Base-by-base conservation (phyloP, 2,113 vertebrate species). In the Mormoops blainvillei region DNA sequence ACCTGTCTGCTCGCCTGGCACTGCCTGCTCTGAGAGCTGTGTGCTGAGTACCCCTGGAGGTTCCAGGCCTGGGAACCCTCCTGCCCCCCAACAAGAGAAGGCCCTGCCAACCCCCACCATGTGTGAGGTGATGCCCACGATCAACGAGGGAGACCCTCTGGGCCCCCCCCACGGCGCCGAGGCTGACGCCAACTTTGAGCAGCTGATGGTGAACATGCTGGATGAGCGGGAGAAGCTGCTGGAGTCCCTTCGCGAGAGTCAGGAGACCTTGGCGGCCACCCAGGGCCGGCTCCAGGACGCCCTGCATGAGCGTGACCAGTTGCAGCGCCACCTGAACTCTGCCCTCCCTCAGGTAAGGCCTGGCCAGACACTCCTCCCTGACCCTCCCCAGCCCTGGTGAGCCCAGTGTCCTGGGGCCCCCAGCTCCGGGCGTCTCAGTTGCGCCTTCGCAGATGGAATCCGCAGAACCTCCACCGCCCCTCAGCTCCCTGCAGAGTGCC, bases 71-170 rank as follows among this genome's bases (percentile, higher is more conserved):
- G 94, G 81, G 87, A 96, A 52, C 33, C 78, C n/a, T 88, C 52
- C 85, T 13, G 33, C 24, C 70, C 95, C 50, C 95, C 45, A 94
- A 94, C 73, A 0, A 94, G 89, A 92, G 92, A 93, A 97, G 88
- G 77, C 61, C 91, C 94, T 61, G 61, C 48, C 92, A 43, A 48
- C 45, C 83, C 91, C 82, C 68, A 99, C 99, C 99, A 99, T 99
- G 99, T 99, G 99, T 96, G 99, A 99, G 97, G 99, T 99, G 99
- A 99, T 99, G 99, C 99, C 99, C 96, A 99, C 99, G 97, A 99
- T 99, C 98, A 99, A 98, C 5, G 99, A 99, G 98, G 99, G 99
- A 97, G 99, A 99, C 99, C 99, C 99, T 7, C 98, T 99, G 94
- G 99, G 99, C 9, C 99, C 99, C 97, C 99, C 98, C 4, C 98